Base-by-base conservation (phyloP, 2,797 vertebrate species). In the Steatocranus sp. region DNA sequence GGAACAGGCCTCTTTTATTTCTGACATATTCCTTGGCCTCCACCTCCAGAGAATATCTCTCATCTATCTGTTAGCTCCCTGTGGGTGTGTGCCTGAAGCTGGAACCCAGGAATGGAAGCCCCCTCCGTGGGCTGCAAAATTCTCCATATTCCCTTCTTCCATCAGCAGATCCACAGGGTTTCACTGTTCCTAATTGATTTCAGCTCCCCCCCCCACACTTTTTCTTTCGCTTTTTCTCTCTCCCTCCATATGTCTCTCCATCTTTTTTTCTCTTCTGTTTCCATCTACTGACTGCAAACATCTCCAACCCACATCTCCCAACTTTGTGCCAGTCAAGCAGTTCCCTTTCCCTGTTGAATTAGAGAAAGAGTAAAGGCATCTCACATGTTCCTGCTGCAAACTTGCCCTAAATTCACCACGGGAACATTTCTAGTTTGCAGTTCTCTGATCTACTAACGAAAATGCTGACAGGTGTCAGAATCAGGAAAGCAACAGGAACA, bases 1-100 rank as follows among this genome's bases (percentile, higher is more conserved):
- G 94, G 96, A 94, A 94, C 95, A 90, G 94, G 90, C 89, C 94
- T 93, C 91, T 95, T 95, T 97, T 94, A 96, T 97, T 97, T 96
- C 92, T 89, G 91, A 95, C 94, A 92, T 80, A 82, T 92, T 92
- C 86, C 87, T 87, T 86, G 89, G 90, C 91, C 87, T 92, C 78
- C 87, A 89, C 90, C 94, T 94, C 92, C 83, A 88, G 95, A 95
- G 95, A 91, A 92, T 93, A 92, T 95, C 92, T 93, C 95, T 96
- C 94, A 95, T 96, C 95, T 95, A 94, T 97, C 93, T 93, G 94
- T 94, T 94, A 89, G 91, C 92, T 95, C 95, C 94, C 94, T 90
- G 36, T 93, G 93, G 96, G 93, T 86, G 90, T 94, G 95, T 94
- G 94, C 95, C 94, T 95, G 92, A 94, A 94, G 94, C 92, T 80